A percentile compares a stretch with the other conserved stretches of the same genome.
These are phyloP conservation scores for Drosophila carrolli DNA, from an alignment of 1,140 invertebrate species.

Conservation along the genomic window DNA sequence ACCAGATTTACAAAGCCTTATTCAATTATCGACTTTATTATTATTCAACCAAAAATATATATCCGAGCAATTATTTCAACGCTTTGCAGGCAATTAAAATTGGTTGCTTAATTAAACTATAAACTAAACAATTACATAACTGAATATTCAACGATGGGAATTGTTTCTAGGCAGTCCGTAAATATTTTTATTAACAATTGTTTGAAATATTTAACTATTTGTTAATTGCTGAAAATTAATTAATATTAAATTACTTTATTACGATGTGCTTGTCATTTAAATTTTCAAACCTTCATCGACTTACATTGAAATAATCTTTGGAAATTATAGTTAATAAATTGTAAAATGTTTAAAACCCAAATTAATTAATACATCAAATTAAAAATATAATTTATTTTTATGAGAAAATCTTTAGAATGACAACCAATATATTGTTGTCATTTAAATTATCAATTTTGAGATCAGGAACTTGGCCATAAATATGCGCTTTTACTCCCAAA, in stretches of 20 bases:
- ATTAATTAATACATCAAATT: not conserved
- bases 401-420: not conserved
- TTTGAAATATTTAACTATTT: not conserved
- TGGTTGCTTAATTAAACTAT: slow-evolving; percentile 23
- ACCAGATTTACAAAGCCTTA: slow-evolving; percentile 12
- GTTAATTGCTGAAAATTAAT: not conserved
- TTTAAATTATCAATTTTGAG: not conserved
- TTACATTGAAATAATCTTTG: not conserved
- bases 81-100: slow-evolving; percentile 29
- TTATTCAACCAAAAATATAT: slow-evolving; percentile 24
- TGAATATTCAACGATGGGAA: slow-evolving; percentile 17
- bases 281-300: not conserved
- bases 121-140: slow-evolving; percentile 26
- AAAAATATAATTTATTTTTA: not conserved
- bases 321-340: not conserved
- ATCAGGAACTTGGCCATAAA: slow-evolving; percentile 14
- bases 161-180: not conserved
- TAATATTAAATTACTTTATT: not conserved
- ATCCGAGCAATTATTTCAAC: slow-evolving; percentile 17
- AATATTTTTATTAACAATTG: slow-evolving; percentile 13
- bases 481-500: not conserved
- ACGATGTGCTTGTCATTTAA: not conserved
- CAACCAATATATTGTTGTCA: slow-evolving; percentile 8
- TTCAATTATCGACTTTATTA: slow-evolving; percentile 19
- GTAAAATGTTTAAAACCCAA: not conserved